These are phyloP conservation scores for Plagodis dolabraria DNA, from an alignment of 2,888 invertebrate genomes.

Conservation along the genomic window DNA sequence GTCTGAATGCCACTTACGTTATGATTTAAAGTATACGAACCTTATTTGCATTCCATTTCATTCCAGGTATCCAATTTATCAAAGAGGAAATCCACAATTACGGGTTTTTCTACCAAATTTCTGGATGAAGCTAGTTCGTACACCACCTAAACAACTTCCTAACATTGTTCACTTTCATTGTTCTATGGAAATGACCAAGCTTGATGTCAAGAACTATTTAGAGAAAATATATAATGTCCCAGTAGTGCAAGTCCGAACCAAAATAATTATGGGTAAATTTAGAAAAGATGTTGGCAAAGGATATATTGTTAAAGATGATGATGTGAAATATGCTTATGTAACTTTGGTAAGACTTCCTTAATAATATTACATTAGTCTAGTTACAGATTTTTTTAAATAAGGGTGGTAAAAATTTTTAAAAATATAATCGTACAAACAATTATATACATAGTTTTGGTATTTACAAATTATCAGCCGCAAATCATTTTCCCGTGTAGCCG, in stretches of 20 bases:
- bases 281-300: constrained; percentile 85
- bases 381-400: no score
- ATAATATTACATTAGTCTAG: no score
- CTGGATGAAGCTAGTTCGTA: constrained; percentile 96
- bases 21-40: no score
- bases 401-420: no score
- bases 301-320: constrained; percentile 92
- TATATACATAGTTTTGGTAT: no score
- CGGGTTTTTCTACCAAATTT: constrained; percentile 97
- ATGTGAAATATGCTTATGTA: constrained; percentile 92
- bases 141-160: constrained; percentile 87
- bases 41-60: neutral
- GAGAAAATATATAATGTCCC: constrained; percentile 97
- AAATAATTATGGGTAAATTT: constrained; percentile 89
- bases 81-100: constrained; percentile 96
- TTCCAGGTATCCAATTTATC: constrained; percentile 94
- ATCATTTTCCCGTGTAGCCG: no score
- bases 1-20: no score
- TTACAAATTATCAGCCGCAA: no score
- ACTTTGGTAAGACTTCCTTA: constrained; percentile 85
- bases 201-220: constrained; percentile 96
- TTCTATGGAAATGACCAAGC: constrained; percentile 96
- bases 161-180: constrained; percentile 95
- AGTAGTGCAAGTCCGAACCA: constrained; percentile 90
- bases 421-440: no score